Evolutionary conservation across 2,797 vertebrate genomes (phyloP).

Genomic region (Chaenodraco wilsoni): DNA sequence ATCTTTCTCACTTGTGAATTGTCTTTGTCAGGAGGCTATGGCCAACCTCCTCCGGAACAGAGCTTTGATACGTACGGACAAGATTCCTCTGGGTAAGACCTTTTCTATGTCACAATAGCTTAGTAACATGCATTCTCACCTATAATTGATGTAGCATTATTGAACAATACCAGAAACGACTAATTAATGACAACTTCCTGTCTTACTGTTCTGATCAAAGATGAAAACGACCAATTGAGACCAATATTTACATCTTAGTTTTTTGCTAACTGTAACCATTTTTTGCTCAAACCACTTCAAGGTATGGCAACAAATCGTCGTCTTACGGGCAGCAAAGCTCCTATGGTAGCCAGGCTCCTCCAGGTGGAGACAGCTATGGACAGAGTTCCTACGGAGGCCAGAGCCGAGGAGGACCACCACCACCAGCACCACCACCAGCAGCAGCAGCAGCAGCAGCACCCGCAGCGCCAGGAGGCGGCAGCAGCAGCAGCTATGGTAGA

Average conservation of each 20-base stretch:
- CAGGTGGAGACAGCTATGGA: conserved; percentile 65
- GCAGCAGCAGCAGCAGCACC: conserved; percentile 7
- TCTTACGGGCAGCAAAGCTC: conserved; percentile 68
- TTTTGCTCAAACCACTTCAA: conserved; percentile 28
- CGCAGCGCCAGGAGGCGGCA: conserved; percentile 30
- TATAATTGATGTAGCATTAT: not conserved
- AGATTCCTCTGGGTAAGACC: conserved; percentile 77
- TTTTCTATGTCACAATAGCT: not conserved
- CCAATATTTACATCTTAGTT: not conserved
- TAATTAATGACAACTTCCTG: not conserved
- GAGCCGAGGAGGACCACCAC: conserved; percentile 46
- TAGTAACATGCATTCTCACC: not conserved
- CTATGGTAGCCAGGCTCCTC: conserved; percentile 64
- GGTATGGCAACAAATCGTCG: conserved; percentile 76
- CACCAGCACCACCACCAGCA: conserved; percentile 15
- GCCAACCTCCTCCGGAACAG: conserved; percentile 73
- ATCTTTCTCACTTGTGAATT: not conserved
- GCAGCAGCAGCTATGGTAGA: conserved; percentile 67
- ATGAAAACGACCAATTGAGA: not conserved
- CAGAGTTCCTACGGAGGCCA: conserved; percentile 70
- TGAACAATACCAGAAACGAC: not conserved
- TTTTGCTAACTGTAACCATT: not conserved
- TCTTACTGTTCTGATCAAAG: not conserved
- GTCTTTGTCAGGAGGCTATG: conserved; percentile 63
- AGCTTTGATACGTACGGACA: conserved; percentile 75